phyloP scores from a whole-genome alignment of 2,888 invertebrate species.

The Ceramica pisi region DNA sequence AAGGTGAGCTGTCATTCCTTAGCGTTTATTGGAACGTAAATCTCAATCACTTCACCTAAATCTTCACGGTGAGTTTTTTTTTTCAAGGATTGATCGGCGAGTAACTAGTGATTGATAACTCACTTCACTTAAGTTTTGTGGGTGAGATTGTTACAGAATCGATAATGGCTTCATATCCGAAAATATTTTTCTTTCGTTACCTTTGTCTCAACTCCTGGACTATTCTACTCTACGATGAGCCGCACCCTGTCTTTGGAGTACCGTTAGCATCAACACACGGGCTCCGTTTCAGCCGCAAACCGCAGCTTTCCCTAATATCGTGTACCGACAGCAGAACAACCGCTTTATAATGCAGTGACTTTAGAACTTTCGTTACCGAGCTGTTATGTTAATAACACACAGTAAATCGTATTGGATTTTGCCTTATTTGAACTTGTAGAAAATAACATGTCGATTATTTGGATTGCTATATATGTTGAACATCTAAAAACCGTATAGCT shows the following conservation, averaged over 20 bases:
- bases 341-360: constrained; percentile 21
- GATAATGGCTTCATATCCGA: no score
- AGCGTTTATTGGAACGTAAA: no score
- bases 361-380: constrained; percentile 5
- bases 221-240: background rate
- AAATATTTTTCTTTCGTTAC: no score
- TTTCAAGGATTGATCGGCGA: no score
- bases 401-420: constrained; percentile 43
- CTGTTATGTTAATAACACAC: constrained; percentile 32
- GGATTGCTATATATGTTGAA: background rate
- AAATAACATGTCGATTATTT: background rate
- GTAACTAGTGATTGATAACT: no score
- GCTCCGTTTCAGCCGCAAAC: constrained; percentile 82
- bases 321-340: constrained; percentile 66
- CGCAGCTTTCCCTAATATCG: constrained; percentile 84
- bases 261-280: constrained; percentile 57
- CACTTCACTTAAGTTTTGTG: no score
- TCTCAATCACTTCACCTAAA: no score
- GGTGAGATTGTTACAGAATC: no score
- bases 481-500: background rate
- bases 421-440: constrained; percentile 28
- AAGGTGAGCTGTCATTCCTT: no score
- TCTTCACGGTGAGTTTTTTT: no score
- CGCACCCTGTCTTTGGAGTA: constrained; percentile 17
- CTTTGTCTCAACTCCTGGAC: no score